Conservation (phyloP, 2,113 vertebrate genomes). For the Nematolebias whitei region DNA sequence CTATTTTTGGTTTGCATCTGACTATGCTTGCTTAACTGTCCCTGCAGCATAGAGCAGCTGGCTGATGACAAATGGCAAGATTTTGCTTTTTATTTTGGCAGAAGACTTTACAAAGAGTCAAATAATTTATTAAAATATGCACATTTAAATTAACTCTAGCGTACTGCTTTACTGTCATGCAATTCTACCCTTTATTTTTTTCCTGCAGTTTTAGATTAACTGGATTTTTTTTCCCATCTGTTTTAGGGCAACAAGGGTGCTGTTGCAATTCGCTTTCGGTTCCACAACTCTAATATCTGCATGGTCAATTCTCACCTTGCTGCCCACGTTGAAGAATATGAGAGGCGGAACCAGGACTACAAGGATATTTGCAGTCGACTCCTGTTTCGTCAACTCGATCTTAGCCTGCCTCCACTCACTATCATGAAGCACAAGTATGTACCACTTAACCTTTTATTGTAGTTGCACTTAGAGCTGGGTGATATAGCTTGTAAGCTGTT, state of each 20-base stretch:
- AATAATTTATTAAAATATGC: too few relatives aligned
- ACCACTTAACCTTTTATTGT: background rate
- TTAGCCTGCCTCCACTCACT: slow-evolving; percentile 80
- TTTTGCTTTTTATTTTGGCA: slow-evolving; percentile 18
- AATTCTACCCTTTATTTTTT: background rate
- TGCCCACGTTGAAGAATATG: slow-evolving; percentile 90
- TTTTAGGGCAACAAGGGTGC: slow-evolving; percentile 95
- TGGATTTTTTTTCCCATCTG: background rate
- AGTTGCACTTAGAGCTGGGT: background rate
- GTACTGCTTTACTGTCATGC: background rate
- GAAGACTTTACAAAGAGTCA: slow-evolving; percentile 13
- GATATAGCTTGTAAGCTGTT: too few relatives aligned
- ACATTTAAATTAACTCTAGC: too few relatives aligned
- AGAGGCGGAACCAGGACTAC: slow-evolving; percentile 95
- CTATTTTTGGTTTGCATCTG: slow-evolving; percentile 16
- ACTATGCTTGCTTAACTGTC: slow-evolving; percentile 30
- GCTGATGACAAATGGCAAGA: slow-evolving; percentile 24
- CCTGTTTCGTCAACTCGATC: slow-evolving; percentile 85
- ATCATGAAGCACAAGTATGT: slow-evolving; percentile 92
- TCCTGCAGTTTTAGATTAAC: background rate
- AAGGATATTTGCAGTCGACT: slow-evolving; percentile 93
- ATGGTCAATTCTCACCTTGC: slow-evolving; percentile 95
- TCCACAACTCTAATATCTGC: slow-evolving; percentile 93
- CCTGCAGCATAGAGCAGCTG: slow-evolving; percentile 36
- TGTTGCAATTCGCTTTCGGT: slow-evolving; percentile 90